Conservation (phyloP, 2,113 vertebrate genomes). For the Turnix velox region DNA sequence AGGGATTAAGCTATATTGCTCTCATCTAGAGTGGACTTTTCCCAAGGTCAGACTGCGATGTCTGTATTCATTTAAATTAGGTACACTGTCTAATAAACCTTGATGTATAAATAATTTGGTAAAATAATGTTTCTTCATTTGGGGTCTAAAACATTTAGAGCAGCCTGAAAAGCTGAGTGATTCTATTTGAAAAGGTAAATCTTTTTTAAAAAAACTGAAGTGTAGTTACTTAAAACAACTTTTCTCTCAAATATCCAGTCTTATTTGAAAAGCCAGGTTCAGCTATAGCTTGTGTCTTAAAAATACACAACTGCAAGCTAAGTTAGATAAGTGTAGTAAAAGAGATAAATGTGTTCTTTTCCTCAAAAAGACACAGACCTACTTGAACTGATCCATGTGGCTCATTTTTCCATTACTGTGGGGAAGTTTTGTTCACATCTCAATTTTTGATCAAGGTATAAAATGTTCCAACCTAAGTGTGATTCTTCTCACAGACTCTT, state of each 20-base stretch:
- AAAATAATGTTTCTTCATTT: not conserved
- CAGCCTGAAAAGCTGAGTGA: not conserved
- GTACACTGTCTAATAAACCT: not conserved
- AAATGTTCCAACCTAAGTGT: conserved; percentile 1
- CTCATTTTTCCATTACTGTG: not conserved
- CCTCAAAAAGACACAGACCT: not conserved
- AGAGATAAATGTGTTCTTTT: not conserved
- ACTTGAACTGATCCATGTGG: not conserved
- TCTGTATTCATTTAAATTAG: not conserved
- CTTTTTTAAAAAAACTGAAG: not conserved
- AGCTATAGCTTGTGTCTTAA: not conserved
- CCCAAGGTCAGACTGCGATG: not conserved
- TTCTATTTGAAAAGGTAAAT: not conserved
- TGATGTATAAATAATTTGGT: not conserved
- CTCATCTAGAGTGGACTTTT: not conserved
- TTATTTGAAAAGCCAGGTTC: not conserved
- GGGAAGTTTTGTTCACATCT: not conserved
- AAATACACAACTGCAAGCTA: not conserved
- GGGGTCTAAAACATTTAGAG: not conserved
- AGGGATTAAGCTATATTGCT: not conserved
- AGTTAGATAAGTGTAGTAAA: not conserved
- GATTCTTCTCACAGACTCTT: conserved; percentile 18
- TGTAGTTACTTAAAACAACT: not conserved
- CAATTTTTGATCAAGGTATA: conserved; percentile 6
- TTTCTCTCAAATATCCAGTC: not conserved